Base-by-base conservation (phyloP, 2,797 vertebrate genomes). In the Acropternis orthonyx region DNA sequence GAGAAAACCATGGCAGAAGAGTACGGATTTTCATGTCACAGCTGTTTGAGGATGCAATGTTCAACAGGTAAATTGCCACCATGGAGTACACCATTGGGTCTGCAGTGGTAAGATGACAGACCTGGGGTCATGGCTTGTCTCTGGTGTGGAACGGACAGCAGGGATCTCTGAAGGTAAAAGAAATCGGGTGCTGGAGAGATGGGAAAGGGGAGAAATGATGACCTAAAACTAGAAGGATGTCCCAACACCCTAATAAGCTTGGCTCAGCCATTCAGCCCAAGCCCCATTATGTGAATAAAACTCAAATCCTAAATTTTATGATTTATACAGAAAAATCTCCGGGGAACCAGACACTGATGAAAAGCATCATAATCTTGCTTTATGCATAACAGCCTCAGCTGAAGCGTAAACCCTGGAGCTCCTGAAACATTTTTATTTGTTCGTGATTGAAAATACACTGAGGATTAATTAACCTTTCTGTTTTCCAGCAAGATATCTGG, bases 401-500 rank as follows among this genome's bases (percentile, higher is more conserved):
- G 63, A 93, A 94, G 69, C 46, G 34, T 52, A 87, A 93, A 82
- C 30, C 34, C 16, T 51, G 20, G 44, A 92, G 44, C 10, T 74
- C 78, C 87, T 94, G 36, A 89, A 85, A 52, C 20, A 20, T 85
- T 95, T 88, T 68, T 66, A 85, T 80, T 96, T 87, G 48, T 51
- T 91, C 72, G 68, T 3, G 16, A 77, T 32, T 91, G 78, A 91
- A 95, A 85, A 27, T 82, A 65, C 88, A 62, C 44, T 51, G 37
- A 80, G 61, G 84, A 89, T 91, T 92, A 89, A 80, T 91, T 93
- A 89, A 80, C 78, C 52, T 85, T 89, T 62, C 72, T 89, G 20
- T 79, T 93, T 96, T 96, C 73, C 81, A 89, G 73, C 52, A 87
- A 85, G 55, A 69, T 89, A 56, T 28, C 49, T 92, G 91, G 68